Evolutionary conservation across 37 sponge, comb jelly and placozoan genomes (phyloP).

Genomic region (Geodia barretti): DNA sequence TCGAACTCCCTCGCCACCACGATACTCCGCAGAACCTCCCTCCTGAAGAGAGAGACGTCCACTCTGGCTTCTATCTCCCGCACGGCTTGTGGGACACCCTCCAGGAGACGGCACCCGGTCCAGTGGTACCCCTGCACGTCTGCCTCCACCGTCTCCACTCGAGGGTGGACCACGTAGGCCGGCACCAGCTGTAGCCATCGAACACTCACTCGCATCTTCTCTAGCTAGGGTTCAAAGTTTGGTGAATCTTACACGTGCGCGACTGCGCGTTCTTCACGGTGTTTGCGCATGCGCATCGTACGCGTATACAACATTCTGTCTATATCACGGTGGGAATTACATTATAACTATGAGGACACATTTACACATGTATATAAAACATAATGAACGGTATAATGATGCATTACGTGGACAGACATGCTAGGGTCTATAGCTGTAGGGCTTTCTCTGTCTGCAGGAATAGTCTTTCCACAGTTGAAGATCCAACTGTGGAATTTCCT

Average conservation of each 20-base stretch:
- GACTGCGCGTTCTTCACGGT: too few relatives aligned
- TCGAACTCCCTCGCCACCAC: background rate
- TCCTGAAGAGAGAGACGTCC: background rate
- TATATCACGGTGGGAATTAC: too few relatives aligned
- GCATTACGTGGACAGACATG: too few relatives aligned
- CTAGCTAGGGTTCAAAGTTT: background rate
- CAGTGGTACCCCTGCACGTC: background rate
- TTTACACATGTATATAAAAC: background rate
- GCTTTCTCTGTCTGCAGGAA: background rate
- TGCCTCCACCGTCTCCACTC: background rate
- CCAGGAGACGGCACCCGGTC: background rate
- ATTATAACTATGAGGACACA: too few relatives aligned
- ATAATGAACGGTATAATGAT: too few relatives aligned
- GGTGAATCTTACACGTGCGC: background rate
- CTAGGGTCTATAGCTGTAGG: background rate
- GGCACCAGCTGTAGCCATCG: background rate
- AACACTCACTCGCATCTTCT: background rate
- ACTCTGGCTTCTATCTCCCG: background rate
- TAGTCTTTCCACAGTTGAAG: conserved; percentile 57
- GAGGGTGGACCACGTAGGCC: background rate
- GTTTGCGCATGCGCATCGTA: too few relatives aligned
- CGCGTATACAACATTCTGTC: too few relatives aligned
- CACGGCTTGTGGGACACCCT: background rate
- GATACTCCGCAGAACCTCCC: background rate
- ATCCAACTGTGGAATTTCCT: conserved; percentile 28